Conservation (phyloP, 2,797 vertebrate species). For the Rousettus madagascariensis region DNA sequence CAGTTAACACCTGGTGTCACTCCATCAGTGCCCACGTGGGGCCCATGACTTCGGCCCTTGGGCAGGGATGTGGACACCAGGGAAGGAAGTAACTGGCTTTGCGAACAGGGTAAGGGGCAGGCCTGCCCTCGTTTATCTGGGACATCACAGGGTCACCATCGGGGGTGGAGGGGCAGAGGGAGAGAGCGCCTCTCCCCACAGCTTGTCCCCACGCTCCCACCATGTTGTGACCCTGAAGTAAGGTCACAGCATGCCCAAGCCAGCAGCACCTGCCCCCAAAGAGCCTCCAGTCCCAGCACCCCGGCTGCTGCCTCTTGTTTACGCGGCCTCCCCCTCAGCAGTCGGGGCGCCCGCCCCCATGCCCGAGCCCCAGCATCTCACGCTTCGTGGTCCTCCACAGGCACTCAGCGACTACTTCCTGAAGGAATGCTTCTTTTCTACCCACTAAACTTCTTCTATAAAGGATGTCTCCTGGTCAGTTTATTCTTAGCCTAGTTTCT, state of each 20-base stretch:
- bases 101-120: neutral
- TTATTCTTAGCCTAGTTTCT: neutral
- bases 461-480: neutral
- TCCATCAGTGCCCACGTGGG: rapidly evolving
- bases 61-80: neutral
- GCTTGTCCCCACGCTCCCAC: rapidly evolving
- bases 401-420: rapidly evolving
- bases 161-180: rapidly evolving
- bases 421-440: neutral
- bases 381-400: rapidly evolving
- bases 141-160: neutral
- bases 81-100: neutral
- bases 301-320: rapidly evolving
- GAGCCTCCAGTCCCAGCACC: rapidly evolving
- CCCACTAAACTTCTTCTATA: neutral
- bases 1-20: neutral
- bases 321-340: neutral
- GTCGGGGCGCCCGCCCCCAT: neutral
- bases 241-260: rapidly evolving
- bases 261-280: neutral
- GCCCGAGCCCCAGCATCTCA: neutral
- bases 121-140: neutral
- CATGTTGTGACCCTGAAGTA: too few species aligned
- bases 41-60: neutral
- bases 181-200: rapidly evolving